Base-by-base conservation (phyloP, 2,888 invertebrate species). In the Harmothoe impar region DNA sequence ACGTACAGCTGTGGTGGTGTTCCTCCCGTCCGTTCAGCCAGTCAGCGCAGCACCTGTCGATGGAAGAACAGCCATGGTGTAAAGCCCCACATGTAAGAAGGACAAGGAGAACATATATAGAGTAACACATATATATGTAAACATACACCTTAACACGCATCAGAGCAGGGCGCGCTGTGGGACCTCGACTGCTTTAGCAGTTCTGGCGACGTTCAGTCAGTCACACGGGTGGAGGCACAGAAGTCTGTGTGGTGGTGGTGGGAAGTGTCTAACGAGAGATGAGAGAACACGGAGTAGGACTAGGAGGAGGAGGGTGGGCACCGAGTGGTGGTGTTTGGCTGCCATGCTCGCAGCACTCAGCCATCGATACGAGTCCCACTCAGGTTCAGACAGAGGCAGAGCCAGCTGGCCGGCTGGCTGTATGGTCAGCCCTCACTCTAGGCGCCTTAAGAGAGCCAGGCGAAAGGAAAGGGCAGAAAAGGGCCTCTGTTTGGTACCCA, bases 381-480 rank as follows among this genome's bases (percentile, higher is more conserved):
- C 35, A 35, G 43, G 23, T 17, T 23, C 35, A 43, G 25, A 7
- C 72, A 15, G 0, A 23, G 15, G 72, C 29, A 20, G 29, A 29
- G 31, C 29, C 72, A 72, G 72, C 72, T 72, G 72, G 72, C 72
- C 72, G 25, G 7, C 17, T 68, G 68, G 68, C 29, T 29, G 72
- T 29, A 23, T 29, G 20, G 62, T 62, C 62, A 72, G 25, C 0
- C 72, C n/a, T n/a, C n/a, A n/a, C n/a, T n/a, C 62, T 43, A 43
- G 62, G 25, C 29, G 62, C 72, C 72, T 29, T 72, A 72, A 72
- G 25, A 72, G 29, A 29, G 72, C 29, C 25, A 25, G 5, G 15
- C 3, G 62, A 62, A 43, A 43, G 10, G 43, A 43, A 43, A 43
- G 43, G 43, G 10, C 43, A 43, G 25, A 62, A 72, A 72, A 72